Percentiles rank a stretch among this genome's conserved stretches.
Evolutionary conservation across 2,888 invertebrate species (phyloP).

Genomic region (Amphipyra tragopoginis): DNA sequence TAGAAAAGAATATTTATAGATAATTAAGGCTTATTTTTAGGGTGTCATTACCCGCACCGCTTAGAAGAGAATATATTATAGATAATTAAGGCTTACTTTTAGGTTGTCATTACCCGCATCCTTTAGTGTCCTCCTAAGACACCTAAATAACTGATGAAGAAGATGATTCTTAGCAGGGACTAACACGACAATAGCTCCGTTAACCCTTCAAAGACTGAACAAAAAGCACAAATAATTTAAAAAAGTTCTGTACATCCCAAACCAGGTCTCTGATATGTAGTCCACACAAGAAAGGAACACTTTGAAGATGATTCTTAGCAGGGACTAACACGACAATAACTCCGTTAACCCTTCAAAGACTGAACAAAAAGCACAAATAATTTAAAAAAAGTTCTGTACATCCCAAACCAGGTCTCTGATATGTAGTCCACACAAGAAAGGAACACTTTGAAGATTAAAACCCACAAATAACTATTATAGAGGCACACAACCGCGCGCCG

Average conservation of each 20-base stretch:
- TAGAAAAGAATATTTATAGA: too few relatives aligned
- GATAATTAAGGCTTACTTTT: too few relatives aligned
- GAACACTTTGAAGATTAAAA: constrained; percentile 57
- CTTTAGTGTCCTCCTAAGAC: too few relatives aligned
- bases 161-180: too few relatives aligned
- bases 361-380: not conserved
- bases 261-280: constrained; percentile 10
- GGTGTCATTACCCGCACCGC: too few relatives aligned
- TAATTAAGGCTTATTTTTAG: too few relatives aligned
- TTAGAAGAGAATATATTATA: too few relatives aligned
- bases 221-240: not conserved
- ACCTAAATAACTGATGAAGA: too few relatives aligned
- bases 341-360: constrained; percentile 4
- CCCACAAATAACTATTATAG: constrained; percentile 49
- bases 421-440: constrained; percentile 28
- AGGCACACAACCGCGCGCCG: constrained; percentile 27
- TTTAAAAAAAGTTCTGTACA: not conserved
- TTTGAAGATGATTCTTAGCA: too few relatives aligned
- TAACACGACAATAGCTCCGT: not conserved
- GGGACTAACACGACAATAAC: not conserved
- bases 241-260: not conserved
- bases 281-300: constrained; percentile 39
- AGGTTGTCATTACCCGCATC: too few relatives aligned
- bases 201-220: constrained; percentile 1
- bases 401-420: constrained; percentile 1